phyloP scores from a whole-genome alignment of 2,797 vertebrate genomes.

The Hoplostethus mediterraneus region DNA sequence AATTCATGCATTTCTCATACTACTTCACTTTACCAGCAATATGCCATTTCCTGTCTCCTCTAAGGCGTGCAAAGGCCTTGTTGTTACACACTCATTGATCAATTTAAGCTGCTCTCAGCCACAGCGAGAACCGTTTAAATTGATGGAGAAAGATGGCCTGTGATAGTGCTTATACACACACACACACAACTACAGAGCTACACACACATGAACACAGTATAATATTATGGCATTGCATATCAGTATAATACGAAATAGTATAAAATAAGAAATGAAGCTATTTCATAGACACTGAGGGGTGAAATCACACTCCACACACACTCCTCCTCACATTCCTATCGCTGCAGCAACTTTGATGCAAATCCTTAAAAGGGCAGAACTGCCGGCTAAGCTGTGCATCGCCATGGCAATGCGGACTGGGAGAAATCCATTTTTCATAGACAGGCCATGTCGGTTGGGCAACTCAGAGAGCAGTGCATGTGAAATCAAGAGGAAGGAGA shows the following conservation, averaged over 20 bases:
- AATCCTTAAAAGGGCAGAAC: slow-evolving; percentile 76
- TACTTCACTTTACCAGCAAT: neutral
- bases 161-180: slow-evolving; percentile 3
- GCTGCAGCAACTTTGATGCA: slow-evolving; percentile 70
- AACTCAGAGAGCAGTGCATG: slow-evolving; percentile 66
- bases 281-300: slow-evolving; percentile 22
- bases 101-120: neutral
- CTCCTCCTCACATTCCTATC: slow-evolving; percentile 47
- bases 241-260: slow-evolving; percentile 15
- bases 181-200: neutral
- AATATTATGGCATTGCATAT: slow-evolving; percentile 14
- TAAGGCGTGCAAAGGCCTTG: neutral
- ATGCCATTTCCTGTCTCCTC: neutral
- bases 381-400: slow-evolving; percentile 68
- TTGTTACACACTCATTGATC: neutral
- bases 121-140: neutral
- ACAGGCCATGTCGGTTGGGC: slow-evolving; percentile 60
- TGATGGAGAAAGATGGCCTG: slow-evolving; percentile 5
- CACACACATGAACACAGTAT: slow-evolving; percentile 8
- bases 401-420: slow-evolving; percentile 68
- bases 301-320: slow-evolving; percentile 42
- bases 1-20: neutral
- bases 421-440: slow-evolving; percentile 82
- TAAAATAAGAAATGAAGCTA: slow-evolving; percentile 42
- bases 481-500: slow-evolving; percentile 73